These are phyloP conservation scores for Andinoacara biseriatus DNA, from an alignment of 2,113 vertebrate genomes.

Conservation along the genomic window DNA sequence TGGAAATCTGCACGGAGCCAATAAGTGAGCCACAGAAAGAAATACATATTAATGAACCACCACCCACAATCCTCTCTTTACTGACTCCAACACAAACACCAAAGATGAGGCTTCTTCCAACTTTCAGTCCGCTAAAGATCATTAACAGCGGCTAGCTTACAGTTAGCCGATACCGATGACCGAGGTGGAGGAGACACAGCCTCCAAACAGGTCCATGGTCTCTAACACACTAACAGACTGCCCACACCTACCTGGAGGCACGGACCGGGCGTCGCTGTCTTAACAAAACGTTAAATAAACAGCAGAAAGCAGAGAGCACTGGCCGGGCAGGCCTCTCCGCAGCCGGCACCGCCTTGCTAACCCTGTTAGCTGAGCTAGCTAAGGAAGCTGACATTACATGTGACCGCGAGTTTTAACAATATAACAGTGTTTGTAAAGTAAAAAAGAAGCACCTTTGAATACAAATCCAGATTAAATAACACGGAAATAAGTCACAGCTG, in stretches of 20 bases:
- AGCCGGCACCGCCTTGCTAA: slow-evolving; percentile 58
- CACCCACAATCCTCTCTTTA: neutral
- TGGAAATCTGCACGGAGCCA: neutral
- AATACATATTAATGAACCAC: neutral
- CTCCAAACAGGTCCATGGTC: neutral
- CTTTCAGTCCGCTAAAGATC: neutral
- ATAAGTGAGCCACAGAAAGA: fast-evolving
- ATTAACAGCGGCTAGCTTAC: neutral
- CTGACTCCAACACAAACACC: neutral
- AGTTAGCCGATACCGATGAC: neutral
- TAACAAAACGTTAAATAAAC: neutral
- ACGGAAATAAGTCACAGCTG: fast-evolving
- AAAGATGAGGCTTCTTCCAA: neutral
- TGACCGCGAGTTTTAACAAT: neutral
- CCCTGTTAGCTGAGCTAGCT: slow-evolving; percentile 24
- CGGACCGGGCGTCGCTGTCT: neutral
- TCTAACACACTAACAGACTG: neutral
- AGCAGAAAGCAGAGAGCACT: neutral
- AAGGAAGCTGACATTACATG: neutral
- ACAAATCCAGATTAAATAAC: fast-evolving
- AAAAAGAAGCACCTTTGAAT: fast-evolving
- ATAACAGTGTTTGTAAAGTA: fast-evolving
- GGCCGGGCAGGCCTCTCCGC: neutral
- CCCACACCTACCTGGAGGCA: neutral
- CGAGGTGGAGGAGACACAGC: neutral